Percentiles rank a stretch among this genome's conserved stretches.
Evolutionary conservation across 2,797 vertebrate species (phyloP).

Genomic region (Micromesistius poutassou): DNA sequence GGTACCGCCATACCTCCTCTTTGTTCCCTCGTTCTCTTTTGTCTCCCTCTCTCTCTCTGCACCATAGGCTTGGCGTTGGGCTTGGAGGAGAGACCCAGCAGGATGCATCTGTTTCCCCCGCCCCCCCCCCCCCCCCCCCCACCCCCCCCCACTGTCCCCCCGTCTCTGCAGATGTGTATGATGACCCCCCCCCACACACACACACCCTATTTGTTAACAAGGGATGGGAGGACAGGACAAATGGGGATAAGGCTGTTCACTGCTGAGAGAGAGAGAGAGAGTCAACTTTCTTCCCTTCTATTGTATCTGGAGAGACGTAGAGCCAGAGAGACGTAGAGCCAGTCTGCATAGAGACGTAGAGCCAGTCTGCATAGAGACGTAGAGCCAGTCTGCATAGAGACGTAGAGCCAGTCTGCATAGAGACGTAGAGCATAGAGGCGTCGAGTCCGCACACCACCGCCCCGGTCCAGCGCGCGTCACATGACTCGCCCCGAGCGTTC

Average conservation of each 20-base stretch:
- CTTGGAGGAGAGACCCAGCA: constrained; percentile 43
- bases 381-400: too few relatives aligned
- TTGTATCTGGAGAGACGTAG: too few relatives aligned
- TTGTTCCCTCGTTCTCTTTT: neutral
- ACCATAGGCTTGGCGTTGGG: too few relatives aligned
- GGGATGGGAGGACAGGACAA: constrained; percentile 13
- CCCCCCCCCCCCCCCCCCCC: too few relatives aligned
- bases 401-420: too few relatives aligned
- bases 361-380: too few relatives aligned
- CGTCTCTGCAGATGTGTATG: constrained; percentile 47
- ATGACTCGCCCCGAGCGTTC: constrained; percentile 20
- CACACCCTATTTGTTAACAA: constrained; percentile 47
- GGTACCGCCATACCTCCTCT: neutral
- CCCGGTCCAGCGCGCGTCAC: neutral
- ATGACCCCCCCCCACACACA: constrained; percentile 29
- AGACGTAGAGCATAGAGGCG: too few relatives aligned
- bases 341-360: too few relatives aligned
- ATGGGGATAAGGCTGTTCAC: constrained; percentile 15
- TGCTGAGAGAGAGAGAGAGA: neutral
- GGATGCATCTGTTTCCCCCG: constrained; percentile 41
- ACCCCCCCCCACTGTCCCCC: constrained; percentile 22
- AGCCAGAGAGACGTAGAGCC: too few relatives aligned
- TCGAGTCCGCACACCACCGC: too few relatives aligned
- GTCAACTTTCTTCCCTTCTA: too few relatives aligned
- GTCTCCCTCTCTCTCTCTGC: neutral